Percentiles rank a stretch among this genome's conserved stretches.
phyloP scores from a whole-genome alignment of 1,140 invertebrate species.

The Brachionus sp. region DNA sequence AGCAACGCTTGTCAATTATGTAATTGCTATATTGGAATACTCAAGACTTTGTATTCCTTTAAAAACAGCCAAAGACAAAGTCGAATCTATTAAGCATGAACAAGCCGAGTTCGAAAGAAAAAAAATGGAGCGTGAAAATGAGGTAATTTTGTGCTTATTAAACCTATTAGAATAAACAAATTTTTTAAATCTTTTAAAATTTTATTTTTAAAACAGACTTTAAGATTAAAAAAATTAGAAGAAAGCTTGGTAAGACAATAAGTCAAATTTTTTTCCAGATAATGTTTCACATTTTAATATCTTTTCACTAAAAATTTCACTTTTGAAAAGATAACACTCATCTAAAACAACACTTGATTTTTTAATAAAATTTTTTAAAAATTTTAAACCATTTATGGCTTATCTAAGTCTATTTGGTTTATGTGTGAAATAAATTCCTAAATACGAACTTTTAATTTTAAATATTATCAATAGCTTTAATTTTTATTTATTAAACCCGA shows the following conservation, averaged over 20 bases:
- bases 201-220: conserved; percentile 17
- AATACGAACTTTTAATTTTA: no score
- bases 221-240: conserved; percentile 46
- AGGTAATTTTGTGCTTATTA: not conserved
- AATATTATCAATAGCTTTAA: no score
- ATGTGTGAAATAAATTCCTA: no score
- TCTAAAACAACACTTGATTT: not conserved
- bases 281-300: conserved; percentile 2
- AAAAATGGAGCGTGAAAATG: conserved; percentile 30
- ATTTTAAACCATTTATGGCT: no score
- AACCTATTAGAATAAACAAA: not conserved
- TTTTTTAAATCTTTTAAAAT: not conserved
- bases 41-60: conserved; percentile 55
- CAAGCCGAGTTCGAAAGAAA: conserved; percentile 57
- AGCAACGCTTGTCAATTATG: conserved; percentile 58
- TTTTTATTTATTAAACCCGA: no score
- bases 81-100: conserved; percentile 55
- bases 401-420: no score
- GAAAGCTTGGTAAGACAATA: conserved; percentile 39
- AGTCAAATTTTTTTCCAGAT: not conserved
- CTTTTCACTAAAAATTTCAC: not conserved
- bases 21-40: conserved; percentile 60
- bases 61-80: conserved; percentile 52
- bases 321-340: not conserved
- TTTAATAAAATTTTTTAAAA: not conserved